phyloP scores from a whole-genome alignment of 2,888 invertebrate genomes.

The Eustalomyia histrio region DNA sequence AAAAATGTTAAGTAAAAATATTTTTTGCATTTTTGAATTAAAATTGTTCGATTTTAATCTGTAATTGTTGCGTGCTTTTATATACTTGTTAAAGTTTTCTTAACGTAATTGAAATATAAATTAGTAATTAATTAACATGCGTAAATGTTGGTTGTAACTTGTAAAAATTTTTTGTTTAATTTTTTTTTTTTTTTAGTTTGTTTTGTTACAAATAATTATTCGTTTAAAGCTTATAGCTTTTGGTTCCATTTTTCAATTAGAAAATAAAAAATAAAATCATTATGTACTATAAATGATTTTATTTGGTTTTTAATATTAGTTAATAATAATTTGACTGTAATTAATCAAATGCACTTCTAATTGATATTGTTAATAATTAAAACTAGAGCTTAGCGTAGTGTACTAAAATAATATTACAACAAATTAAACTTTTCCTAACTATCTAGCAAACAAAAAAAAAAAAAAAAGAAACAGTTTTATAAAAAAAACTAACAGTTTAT shows the following conservation, averaged over 20 bases:
- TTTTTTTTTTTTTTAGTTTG: slow-evolving; percentile 10
- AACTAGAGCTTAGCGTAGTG: slow-evolving; percentile 54
- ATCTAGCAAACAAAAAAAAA: background rate
- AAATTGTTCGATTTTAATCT: slow-evolving; percentile 39
- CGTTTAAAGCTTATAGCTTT: background rate
- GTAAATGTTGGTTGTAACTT: background rate
- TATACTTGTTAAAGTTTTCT: slow-evolving; percentile 56
- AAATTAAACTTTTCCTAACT: slow-evolving; percentile 5
- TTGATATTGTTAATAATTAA: slow-evolving; percentile 41
- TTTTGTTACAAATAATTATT: background rate
- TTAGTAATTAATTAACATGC: background rate
- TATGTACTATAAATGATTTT: background rate
- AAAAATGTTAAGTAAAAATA: slow-evolving; percentile 29
- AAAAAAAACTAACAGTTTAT: background rate
- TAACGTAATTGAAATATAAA: slow-evolving; percentile 44
- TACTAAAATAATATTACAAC: background rate
- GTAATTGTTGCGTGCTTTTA: slow-evolving; percentile 55
- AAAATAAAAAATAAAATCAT: slow-evolving; percentile 3
- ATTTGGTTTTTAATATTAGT: background rate
- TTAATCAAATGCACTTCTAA: slow-evolving; percentile 54
- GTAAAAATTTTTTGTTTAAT: slow-evolving; percentile 1
- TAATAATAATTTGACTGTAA: slow-evolving; percentile 28
- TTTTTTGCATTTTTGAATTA: slow-evolving; percentile 37
- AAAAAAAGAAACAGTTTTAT: slow-evolving; percentile 1
- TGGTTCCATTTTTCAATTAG: background rate